These are phyloP conservation scores for Ceryle rudis DNA, from an alignment of 2,797 vertebrate genomes.

Conservation along the genomic window DNA sequence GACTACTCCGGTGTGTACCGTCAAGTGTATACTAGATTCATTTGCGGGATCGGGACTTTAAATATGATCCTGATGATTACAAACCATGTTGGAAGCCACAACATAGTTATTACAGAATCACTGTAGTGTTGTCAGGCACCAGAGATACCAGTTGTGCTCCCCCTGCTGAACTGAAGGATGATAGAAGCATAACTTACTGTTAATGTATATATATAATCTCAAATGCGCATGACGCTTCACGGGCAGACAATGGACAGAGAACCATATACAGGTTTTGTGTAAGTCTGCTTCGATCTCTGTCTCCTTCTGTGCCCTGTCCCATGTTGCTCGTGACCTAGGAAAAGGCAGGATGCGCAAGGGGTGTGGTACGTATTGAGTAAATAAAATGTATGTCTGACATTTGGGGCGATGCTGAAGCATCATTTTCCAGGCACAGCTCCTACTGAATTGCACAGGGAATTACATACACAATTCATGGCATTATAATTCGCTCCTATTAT, in stretches of 20 bases:
- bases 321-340: background rate
- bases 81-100: rapidly evolving
- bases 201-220: background rate
- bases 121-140: background rate
- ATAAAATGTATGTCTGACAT: background rate
- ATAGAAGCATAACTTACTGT: background rate
- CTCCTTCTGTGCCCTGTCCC: background rate
- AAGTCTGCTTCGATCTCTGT: background rate
- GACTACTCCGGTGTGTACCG: background rate
- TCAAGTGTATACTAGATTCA: rapidly evolving
- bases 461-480: background rate
- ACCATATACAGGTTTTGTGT: rapidly evolving
- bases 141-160: background rate
- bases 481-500: conserved; percentile 22
- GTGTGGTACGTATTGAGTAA: background rate
- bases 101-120: rapidly evolving
- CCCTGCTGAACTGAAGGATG: background rate
- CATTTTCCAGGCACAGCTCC: background rate
- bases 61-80: rapidly evolving
- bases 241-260: background rate
- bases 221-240: background rate
- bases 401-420: background rate
- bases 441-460: background rate
- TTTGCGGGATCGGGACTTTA: background rate
- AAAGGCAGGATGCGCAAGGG: rapidly evolving